These are phyloP conservation scores for Augochlora pura DNA, from an alignment of 1,140 invertebrate genomes.

Conservation along the genomic window DNA sequence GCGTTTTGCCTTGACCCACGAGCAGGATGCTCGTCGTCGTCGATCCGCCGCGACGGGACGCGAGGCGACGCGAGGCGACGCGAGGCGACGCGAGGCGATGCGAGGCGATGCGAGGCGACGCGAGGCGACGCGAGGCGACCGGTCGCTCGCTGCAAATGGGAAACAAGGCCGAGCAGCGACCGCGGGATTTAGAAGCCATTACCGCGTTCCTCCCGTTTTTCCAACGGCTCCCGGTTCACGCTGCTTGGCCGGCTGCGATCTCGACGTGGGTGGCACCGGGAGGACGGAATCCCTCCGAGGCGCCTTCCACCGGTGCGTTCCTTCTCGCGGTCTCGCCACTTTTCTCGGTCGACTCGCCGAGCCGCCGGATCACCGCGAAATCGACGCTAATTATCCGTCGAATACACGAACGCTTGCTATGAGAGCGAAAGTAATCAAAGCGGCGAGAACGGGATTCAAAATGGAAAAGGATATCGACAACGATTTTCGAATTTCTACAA, in stretches of 20 bases:
- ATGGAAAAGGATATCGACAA: too few species aligned
- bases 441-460: too few species aligned
- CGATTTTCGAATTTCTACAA: too few species aligned
- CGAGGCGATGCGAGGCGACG: too few species aligned
- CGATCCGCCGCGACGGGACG: neutral
- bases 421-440: too few species aligned
- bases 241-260: neutral
- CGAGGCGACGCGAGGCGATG: too few species aligned
- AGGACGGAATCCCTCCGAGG: neutral
- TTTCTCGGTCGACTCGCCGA: neutral
- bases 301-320: neutral
- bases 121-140: too few species aligned
- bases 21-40: neutral
- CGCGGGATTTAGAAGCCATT: constrained; percentile 13
- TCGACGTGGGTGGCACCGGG: neutral
- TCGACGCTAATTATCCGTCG: too few species aligned
- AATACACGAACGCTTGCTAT: too few species aligned
- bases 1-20: constrained; percentile 24
- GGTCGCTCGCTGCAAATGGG: neutral
- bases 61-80: too few species aligned
- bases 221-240: neutral
- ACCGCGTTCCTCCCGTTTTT: neutral
- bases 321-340: neutral
- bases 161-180: neutral
- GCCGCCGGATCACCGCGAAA: neutral